Evolutionary conservation across 2,113 vertebrate species (phyloP), one percentile per base, ranked within the genome.

Genomic region (Cricetomys ansorgei): DNA sequence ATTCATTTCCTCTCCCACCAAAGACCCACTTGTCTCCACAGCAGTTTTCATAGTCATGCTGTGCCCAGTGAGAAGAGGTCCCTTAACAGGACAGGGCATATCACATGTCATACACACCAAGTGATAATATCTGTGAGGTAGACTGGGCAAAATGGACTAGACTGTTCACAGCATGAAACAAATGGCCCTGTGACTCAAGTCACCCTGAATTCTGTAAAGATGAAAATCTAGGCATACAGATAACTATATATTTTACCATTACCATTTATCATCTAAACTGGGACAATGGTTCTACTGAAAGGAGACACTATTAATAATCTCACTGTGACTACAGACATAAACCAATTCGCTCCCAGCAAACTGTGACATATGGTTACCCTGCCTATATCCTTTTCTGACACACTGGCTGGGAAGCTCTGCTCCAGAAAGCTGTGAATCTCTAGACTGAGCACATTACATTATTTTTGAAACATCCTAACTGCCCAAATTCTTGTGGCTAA

Each of bases 261-360:
- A 37, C 12, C 64, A 90, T 86, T 95, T 59, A 81, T 80, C 79
- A 90, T 80, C 73, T 43, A 79, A 93, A 81, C 57, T 80, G 65
- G 67, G 48, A 81, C 45, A 80, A 72, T 48, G 72, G 40, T 67
- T 85, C 45, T 73, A 48, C 31, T 48, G 45, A 89, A 85, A 86
- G 55, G n/a, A 86, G 31, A 19, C 45, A 21, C 85, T 84, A 84
- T 72, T 43, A 84, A 73, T 83, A 88, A 92, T 89, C 79, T 81
- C 83, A 23, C 70, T 75, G 43, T 15, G 57, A 93, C 59, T 95
- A 40, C 21, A 76, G 50, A 84, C 77, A 76, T 65, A 83, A 96
- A 93, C 73, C 25, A 85, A 75, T 76, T 86, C 4, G 29, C 37
- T 64, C 12, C 21, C 37, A n/a, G 84, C n/a, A 92, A 94, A 94